phyloP scores from a whole-genome alignment of 2,113 vertebrate species.

The Pionites leucogaster region DNA sequence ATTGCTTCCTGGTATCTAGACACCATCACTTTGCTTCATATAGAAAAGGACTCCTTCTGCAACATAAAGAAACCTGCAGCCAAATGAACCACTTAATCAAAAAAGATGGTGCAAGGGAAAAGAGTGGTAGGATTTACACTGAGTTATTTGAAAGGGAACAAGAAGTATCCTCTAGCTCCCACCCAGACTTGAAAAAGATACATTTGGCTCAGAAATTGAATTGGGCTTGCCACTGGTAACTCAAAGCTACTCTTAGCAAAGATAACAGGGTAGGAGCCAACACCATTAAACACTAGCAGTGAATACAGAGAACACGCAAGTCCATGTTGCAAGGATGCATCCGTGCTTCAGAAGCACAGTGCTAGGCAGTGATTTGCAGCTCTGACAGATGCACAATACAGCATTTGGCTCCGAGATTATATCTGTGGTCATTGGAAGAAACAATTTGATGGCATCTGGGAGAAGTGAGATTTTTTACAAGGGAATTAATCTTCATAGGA shows the following conservation, averaged over 20 bases:
- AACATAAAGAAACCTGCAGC: background rate
- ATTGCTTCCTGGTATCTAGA: background rate
- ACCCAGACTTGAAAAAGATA: background rate
- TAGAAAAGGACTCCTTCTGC: background rate
- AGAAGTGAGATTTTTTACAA: slow-evolving; percentile 41
- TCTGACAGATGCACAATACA: slow-evolving; percentile 55
- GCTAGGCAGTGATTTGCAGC: background rate
- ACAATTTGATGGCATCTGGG: slow-evolving; percentile 18
- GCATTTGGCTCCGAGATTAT: slow-evolving; percentile 46
- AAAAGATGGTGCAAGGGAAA: background rate
- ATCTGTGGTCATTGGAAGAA: slow-evolving; percentile 50
- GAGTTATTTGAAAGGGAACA: background rate
- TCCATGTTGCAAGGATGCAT: background rate
- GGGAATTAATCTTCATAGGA: slow-evolving; percentile 50
- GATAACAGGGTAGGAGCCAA: slow-evolving; percentile 1
- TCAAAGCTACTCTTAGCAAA: slow-evolving; percentile 1
- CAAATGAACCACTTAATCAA: background rate
- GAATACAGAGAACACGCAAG: background rate
- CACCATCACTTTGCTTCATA: fast-evolving
- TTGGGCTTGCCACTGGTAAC: background rate
- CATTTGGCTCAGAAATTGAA: background rate
- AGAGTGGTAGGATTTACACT: background rate
- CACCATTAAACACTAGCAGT: background rate
- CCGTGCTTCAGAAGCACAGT: background rate
- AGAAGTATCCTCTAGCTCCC: background rate